Conservation (phyloP, 2,113 vertebrate species). For the Gasterosteus aculeatus region DNA sequence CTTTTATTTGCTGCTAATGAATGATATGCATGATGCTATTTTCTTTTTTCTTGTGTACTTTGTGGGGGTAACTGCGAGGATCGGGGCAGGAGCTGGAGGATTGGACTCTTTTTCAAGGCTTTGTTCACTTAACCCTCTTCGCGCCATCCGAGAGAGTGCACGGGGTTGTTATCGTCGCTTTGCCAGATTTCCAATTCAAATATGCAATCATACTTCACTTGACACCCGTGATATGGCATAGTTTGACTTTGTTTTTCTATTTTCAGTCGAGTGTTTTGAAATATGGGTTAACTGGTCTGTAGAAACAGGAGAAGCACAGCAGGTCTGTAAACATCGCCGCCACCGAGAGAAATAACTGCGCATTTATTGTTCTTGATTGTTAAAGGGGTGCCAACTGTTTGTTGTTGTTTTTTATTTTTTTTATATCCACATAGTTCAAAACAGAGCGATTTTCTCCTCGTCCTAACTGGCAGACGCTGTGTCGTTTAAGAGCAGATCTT, state of each 20-base stretch:
- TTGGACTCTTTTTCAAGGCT: conserved; percentile 78
- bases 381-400: conserved; percentile 30
- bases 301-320: conserved; percentile 47
- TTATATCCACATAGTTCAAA: conserved; percentile 7
- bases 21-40: conserved; percentile 83
- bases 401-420: not conserved
- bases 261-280: conserved; percentile 51
- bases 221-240: conserved; percentile 60
- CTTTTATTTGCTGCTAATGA: conserved; percentile 89
- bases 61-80: conserved; percentile 74
- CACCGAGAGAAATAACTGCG: conserved; percentile 41
- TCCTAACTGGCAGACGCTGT: conserved; percentile 3
- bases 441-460: conserved; percentile 21
- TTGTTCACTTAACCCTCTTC: conserved; percentile 78
- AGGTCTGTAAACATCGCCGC: conserved; percentile 62
- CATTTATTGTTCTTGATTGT: conserved; percentile 45
- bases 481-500: not conserved
- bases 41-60: conserved; percentile 78
- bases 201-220: conserved; percentile 56
- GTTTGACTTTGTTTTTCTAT: conserved; percentile 77
- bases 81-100: conserved; percentile 76
- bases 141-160: conserved; percentile 47
- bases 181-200: conserved; percentile 72
- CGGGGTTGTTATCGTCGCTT: conserved; percentile 70
- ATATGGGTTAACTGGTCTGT: conserved; percentile 73